phyloP scores from a whole-genome alignment of 2,797 vertebrate genomes.

The Petrocephalus sullivani region DNA sequence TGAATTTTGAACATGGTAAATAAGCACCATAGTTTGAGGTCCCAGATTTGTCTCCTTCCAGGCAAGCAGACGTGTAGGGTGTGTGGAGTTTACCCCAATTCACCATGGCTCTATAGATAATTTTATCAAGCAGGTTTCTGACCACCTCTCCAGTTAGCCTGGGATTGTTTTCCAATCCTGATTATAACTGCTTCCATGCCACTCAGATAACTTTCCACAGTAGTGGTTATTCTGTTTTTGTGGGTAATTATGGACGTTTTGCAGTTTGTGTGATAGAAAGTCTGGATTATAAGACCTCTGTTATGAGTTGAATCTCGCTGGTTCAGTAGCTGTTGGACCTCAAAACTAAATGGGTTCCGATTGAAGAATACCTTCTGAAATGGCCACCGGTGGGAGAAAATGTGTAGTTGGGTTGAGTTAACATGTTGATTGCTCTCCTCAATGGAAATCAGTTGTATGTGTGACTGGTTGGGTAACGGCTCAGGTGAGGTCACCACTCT shows the following conservation, averaged over 20 bases:
- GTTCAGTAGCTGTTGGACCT: neutral
- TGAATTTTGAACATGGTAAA: neutral
- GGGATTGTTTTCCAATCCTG: neutral
- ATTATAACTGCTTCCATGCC: constrained; percentile 22
- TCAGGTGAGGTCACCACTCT: neutral
- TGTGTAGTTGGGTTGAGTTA: neutral
- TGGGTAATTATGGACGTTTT: neutral
- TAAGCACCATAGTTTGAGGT: neutral
- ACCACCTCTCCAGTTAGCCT: neutral
- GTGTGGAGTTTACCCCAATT: neutral
- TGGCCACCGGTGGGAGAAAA: neutral
- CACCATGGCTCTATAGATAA: neutral
- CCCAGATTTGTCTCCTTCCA: neutral
- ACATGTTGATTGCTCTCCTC: neutral
- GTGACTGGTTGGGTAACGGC: neutral
- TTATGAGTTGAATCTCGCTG: neutral
- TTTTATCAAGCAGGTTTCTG: neutral
- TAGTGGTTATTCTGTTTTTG: neutral
- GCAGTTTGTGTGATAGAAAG: neutral
- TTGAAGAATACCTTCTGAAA: neutral
- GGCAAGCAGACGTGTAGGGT: neutral
- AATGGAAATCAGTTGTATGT: neutral
- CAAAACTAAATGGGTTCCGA: neutral
- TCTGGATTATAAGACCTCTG: neutral
- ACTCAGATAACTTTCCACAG: neutral